Conservation (phyloP, 2,888 invertebrate species). For the Myopa tessellatipennis region DNA sequence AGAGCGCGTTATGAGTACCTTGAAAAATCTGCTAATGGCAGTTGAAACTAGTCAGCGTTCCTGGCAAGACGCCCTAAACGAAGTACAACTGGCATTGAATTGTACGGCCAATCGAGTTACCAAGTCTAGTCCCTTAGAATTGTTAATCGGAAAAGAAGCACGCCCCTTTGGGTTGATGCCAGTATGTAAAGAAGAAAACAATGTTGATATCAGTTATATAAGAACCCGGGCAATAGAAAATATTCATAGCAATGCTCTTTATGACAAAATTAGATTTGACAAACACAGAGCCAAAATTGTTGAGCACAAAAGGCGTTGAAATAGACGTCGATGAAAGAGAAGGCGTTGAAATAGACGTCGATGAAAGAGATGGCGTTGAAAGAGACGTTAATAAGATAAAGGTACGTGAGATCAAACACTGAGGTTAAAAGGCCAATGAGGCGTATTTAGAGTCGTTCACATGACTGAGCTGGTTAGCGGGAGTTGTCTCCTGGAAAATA, state of each 20-base stretch:
- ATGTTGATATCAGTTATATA: slow-evolving; percentile 19
- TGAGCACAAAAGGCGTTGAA: not conserved
- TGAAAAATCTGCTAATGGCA: slow-evolving; percentile 45
- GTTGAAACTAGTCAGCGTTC: slow-evolving; percentile 44
- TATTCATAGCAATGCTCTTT: slow-evolving; percentile 21
- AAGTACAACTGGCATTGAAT: slow-evolving; percentile 43
- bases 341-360: too few relatives aligned
- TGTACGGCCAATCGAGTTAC: slow-evolving; percentile 31
- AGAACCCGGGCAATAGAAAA: slow-evolving; percentile 39
- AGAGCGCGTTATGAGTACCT: slow-evolving; percentile 42
- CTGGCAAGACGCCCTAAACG: slow-evolving; percentile 43
- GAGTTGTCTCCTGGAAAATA: not conserved
- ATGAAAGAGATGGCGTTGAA: not conserved
- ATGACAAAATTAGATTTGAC: slow-evolving; percentile 32
- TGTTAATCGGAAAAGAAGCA: slow-evolving; percentile 32
- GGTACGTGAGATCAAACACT: not conserved
- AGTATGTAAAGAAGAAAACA: slow-evolving; percentile 4
- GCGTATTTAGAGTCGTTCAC: not conserved
- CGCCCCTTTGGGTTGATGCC: slow-evolving; percentile 27
- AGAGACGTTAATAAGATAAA: not conserved
- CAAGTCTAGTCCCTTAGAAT: slow-evolving; percentile 32
- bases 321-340: too few relatives aligned
- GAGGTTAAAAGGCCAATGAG: not conserved
- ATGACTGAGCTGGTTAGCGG: not conserved
- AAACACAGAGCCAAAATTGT: slow-evolving; percentile 31